These are phyloP conservation scores for Chitala chitala DNA, from an alignment of 2,113 vertebrate genomes.

Conservation along the genomic window DNA sequence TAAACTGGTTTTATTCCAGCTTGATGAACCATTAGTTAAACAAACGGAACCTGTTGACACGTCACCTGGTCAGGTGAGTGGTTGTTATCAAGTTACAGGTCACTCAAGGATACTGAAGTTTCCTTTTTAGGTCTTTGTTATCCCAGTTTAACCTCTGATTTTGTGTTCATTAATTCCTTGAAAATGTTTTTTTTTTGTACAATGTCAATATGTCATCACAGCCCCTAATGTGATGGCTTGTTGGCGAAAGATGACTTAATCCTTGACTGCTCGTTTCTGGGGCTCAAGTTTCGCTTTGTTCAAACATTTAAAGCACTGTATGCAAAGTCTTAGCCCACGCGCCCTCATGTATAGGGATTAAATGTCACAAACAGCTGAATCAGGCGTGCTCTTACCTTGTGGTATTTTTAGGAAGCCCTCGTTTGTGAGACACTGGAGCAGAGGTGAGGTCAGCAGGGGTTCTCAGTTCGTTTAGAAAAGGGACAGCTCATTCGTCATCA, in stretches of 20 bases:
- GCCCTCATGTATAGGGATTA: neutral
- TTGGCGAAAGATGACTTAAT: neutral
- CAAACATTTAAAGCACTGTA: neutral
- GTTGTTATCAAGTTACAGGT: neutral
- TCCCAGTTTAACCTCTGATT: no score
- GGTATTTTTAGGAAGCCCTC: no score
- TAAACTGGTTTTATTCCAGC: neutral
- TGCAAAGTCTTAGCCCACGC: neutral
- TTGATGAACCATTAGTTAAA: neutral
- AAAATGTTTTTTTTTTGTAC: no score
- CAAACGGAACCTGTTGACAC: neutral
- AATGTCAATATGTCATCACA: neutral
- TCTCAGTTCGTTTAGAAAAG: no score
- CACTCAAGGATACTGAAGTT: neutral
- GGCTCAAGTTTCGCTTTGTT: neutral
- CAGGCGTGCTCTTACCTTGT: no score
- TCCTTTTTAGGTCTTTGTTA: neutral
- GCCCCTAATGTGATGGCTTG: neutral
- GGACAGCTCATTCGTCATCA: no score
- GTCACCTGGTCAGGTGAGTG: neutral
- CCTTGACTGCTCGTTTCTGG: neutral
- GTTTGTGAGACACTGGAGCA: no score
- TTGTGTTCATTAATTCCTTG: no score
- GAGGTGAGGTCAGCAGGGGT: no score
- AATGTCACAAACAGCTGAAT: no score